Conservation (phyloP, 2,888 invertebrate species). For the Volucella inflata region DNA sequence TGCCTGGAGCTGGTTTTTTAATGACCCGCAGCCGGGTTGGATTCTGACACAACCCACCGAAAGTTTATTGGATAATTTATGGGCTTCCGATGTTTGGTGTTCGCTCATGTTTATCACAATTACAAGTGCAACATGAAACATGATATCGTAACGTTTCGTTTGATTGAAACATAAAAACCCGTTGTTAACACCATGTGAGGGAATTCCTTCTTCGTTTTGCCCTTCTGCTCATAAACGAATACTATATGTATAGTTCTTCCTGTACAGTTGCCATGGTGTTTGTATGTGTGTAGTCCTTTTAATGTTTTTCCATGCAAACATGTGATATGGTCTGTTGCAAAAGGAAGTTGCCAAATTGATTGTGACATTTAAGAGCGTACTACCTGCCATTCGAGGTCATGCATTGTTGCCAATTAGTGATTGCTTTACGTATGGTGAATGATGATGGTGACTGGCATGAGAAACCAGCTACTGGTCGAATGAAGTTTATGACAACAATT, state of each 20-base stretch:
- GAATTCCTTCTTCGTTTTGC: neutral
- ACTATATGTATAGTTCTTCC: too few relatives aligned
- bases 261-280: too few relatives aligned
- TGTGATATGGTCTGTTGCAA: neutral
- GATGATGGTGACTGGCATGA: too few relatives aligned
- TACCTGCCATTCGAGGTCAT: slow-evolving; percentile 8
- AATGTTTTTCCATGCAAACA: too few relatives aligned
- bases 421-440: too few relatives aligned
- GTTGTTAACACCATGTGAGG: slow-evolving; percentile 26
- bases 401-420: slow-evolving; percentile 34
- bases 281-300: too few relatives aligned
- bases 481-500: too few relatives aligned
- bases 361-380: slow-evolving; percentile 5
- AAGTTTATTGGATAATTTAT: neutral
- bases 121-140: slow-evolving; percentile 20
- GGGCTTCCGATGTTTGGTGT: slow-evolving; percentile 15
- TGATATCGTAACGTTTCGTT: slow-evolving; percentile 4
- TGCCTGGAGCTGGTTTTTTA: too few relatives aligned
- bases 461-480: too few relatives aligned
- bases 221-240: too few relatives aligned
- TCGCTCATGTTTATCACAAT: slow-evolving; percentile 30
- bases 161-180: slow-evolving; percentile 36
- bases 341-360: slow-evolving; percentile 5
- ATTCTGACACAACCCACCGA: too few relatives aligned
- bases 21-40: too few relatives aligned